A percentile compares a stretch with the other conserved stretches of the same genome.
Evolutionary conservation across 2,113 vertebrate species (phyloP).

Genomic region (Colaptes auratus): DNA sequence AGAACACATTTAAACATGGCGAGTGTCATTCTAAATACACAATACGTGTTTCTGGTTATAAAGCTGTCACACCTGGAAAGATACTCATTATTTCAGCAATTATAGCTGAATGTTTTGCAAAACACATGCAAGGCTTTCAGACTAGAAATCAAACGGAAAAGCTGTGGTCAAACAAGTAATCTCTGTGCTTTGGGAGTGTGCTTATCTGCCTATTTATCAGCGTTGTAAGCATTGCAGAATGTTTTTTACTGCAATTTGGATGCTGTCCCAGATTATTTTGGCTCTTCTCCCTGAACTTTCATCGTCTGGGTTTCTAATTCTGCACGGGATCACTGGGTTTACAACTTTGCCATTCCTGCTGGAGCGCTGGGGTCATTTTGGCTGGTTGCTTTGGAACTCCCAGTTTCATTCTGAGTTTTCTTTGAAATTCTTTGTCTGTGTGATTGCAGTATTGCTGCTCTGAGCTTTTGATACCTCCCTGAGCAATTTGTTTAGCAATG

Average conservation of each 20-base stretch:
- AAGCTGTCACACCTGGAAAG: not conserved
- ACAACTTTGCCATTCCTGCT: slow-evolving; percentile 1
- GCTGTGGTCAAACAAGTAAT: not conserved
- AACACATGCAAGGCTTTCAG: not conserved
- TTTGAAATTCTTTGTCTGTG: slow-evolving; percentile 14
- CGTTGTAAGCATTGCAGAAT: slow-evolving; percentile 31
- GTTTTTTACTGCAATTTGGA: slow-evolving; percentile 50
- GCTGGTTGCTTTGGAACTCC: slow-evolving; percentile 23
- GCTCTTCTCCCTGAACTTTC: slow-evolving; percentile 24
- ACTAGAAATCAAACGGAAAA: not conserved
- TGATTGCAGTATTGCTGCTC: not conserved
- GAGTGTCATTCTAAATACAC: not conserved
- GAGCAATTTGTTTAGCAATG: slow-evolving; percentile 55
- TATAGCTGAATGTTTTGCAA: not conserved
- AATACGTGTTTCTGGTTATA: not conserved
- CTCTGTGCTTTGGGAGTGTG: not conserved
- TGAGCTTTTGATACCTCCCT: slow-evolving; percentile 41
- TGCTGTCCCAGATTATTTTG: slow-evolving; percentile 22
- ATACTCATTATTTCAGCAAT: slow-evolving; percentile 17
- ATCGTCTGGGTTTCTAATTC: slow-evolving; percentile 56
- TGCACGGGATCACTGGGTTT: slow-evolving; percentile 32
- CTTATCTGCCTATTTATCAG: slow-evolving; percentile 50
- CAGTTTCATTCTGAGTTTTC: not conserved
- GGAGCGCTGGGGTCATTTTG: not conserved
- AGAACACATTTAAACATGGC: not conserved